Evolutionary conservation across 2,113 vertebrate species (phyloP).

Genomic region (Petromus typicus): DNA sequence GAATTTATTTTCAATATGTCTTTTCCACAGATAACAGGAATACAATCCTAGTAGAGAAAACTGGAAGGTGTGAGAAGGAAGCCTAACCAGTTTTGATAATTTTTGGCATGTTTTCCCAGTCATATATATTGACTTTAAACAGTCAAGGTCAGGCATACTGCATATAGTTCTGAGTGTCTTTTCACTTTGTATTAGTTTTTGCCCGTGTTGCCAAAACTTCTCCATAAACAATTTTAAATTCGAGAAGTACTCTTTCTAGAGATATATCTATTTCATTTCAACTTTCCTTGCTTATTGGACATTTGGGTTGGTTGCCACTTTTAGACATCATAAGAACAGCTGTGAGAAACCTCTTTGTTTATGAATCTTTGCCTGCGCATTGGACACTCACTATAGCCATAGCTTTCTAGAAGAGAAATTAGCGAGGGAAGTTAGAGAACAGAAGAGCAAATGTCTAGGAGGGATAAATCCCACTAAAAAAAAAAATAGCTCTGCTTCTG

Average conservation of each 20-base stretch:
- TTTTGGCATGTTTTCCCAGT: constrained; percentile 14
- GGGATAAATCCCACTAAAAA: neutral
- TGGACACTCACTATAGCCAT: neutral
- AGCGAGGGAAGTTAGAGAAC: neutral
- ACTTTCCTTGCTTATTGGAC: neutral
- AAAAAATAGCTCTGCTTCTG: constrained; percentile 21
- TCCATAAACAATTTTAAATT: neutral
- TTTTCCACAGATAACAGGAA: constrained; percentile 50
- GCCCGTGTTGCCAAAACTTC: neutral
- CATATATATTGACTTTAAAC: neutral
- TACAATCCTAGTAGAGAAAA: constrained; percentile 27
- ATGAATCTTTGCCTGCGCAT: neutral
- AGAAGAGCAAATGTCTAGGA: constrained; percentile 24
- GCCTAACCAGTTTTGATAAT: neutral
- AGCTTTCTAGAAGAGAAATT: constrained; percentile 15
- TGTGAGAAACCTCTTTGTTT: neutral
- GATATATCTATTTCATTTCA: neutral
- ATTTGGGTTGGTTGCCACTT: neutral
- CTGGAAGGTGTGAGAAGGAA: neutral
- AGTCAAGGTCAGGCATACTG: neutral
- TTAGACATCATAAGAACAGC: neutral
- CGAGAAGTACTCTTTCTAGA: neutral
- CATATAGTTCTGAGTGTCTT: neutral
- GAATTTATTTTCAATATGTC: constrained; percentile 42
- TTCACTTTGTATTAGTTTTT: constrained; percentile 10